A percentile compares a stretch with the other conserved stretches of the same genome.
These are phyloP conservation scores for Smutsia gigantea DNA, from an alignment of 2,797 vertebrate genomes.

Conservation along the genomic window DNA sequence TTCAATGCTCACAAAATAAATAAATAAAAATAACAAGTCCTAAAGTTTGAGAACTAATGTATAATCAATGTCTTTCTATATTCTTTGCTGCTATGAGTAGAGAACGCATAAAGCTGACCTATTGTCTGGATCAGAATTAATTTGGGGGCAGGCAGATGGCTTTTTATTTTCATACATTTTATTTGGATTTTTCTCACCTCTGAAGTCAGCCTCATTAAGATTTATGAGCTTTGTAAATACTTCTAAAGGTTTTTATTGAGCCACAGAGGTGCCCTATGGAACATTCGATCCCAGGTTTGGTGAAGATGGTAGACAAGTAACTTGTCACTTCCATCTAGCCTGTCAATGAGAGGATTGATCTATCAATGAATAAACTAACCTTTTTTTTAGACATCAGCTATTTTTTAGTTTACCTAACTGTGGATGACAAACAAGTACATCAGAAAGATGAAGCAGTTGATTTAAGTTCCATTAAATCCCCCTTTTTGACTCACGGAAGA, in stretches of 20 bases:
- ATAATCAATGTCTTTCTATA: not conserved
- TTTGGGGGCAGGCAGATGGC: not conserved
- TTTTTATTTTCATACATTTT: conserved; percentile 61
- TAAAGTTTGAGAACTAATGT: not conserved
- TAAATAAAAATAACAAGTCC: not conserved
- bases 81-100: not conserved
- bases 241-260: not conserved
- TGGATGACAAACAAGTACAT: not conserved
- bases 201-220: conserved; percentile 29
- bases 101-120: not conserved
- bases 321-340: not conserved
- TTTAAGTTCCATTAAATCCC: not conserved
- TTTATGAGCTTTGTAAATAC: conserved; percentile 40
- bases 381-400: not conserved
- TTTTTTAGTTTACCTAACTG: not conserved
- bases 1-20: conserved; percentile 33
- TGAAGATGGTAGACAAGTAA: not conserved
- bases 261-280: not conserved
- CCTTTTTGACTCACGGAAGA: not conserved
- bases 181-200: conserved; percentile 27
- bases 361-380: not conserved
- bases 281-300: not conserved
- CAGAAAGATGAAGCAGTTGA: not conserved
- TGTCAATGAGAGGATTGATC: not conserved
- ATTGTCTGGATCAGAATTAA: conserved; percentile 16